Evolutionary conservation across 2,888 invertebrate species (phyloP).

Genomic region (Sepiola atlantica): DNA sequence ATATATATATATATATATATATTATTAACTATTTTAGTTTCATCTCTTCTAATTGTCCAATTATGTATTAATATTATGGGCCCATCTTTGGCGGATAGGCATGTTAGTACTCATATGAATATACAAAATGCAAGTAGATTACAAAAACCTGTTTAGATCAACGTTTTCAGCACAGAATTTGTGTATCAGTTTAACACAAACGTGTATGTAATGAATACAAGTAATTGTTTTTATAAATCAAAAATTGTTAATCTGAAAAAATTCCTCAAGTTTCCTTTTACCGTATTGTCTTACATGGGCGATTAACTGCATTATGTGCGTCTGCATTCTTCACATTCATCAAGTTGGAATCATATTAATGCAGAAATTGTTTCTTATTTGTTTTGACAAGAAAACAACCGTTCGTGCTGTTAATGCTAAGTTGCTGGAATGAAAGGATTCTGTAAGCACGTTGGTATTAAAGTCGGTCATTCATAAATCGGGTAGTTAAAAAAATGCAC

Average conservation of each 20-base stretch:
- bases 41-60: no score
- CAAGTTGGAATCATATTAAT: neutral
- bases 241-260: neutral
- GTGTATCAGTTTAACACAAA: neutral
- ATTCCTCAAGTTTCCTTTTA: neutral
- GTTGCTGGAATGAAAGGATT: no score
- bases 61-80: no score
- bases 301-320: neutral
- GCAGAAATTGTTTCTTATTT: neutral
- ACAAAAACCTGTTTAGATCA: neutral
- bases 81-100: neutral
- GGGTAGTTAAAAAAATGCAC: no score
- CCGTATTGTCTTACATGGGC: neutral
- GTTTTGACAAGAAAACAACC: no score
- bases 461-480: no score
- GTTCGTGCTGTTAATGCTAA: no score
- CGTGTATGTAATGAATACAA: neutral
- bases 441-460: no score
- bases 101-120: neutral
- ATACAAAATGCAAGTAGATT: neutral
- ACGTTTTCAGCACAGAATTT: neutral
- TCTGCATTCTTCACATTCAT: neutral
- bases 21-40: no score
- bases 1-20: no score
- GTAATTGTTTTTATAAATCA: neutral